Percentiles rank a stretch among this genome's conserved stretches.
phyloP scores from a whole-genome alignment of 2,888 invertebrate species.

The Chymomyza amoena region DNA sequence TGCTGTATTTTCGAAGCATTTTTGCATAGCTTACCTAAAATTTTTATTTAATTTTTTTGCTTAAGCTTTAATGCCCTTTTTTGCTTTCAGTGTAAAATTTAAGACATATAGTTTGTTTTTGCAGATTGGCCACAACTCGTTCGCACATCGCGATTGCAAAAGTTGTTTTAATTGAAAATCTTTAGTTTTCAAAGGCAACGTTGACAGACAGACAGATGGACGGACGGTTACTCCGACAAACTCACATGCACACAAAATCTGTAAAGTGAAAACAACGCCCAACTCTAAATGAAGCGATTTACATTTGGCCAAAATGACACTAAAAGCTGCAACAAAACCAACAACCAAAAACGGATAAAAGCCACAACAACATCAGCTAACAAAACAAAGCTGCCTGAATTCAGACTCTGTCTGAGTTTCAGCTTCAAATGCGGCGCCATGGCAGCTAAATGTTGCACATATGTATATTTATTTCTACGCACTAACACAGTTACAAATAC shows the following conservation, averaged over 20 bases:
- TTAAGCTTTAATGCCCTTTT: too few species aligned
- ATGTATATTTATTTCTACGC: too few species aligned
- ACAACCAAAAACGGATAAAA: neutral
- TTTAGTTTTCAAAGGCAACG: constrained; percentile 48
- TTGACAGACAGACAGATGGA: constrained; percentile 20
- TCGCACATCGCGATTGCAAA: constrained; percentile 60
- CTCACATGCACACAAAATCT: neutral
- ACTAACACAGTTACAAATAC: neutral
- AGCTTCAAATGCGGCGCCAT: constrained; percentile 9
- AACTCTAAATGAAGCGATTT: constrained; percentile 39
- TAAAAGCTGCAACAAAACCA: neutral
- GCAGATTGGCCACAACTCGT: neutral
- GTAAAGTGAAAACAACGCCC: neutral
- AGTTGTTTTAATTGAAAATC: constrained; percentile 73
- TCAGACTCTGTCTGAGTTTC: constrained; percentile 10
- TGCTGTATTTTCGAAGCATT: too few species aligned
- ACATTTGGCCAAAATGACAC: constrained; percentile 28
- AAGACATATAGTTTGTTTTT: neutral
- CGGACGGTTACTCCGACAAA: neutral
- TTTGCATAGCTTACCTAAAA: too few species aligned
- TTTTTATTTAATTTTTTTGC: too few species aligned
- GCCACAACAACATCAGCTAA: neutral
- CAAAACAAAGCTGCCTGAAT: neutral
- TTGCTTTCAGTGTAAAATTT: neutral
- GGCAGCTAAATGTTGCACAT: constrained; percentile 2